Evolutionary conservation across 2,797 vertebrate genomes (phyloP), one percentile per base, ranked within the genome.

Genomic region (Alectoris magna): DNA sequence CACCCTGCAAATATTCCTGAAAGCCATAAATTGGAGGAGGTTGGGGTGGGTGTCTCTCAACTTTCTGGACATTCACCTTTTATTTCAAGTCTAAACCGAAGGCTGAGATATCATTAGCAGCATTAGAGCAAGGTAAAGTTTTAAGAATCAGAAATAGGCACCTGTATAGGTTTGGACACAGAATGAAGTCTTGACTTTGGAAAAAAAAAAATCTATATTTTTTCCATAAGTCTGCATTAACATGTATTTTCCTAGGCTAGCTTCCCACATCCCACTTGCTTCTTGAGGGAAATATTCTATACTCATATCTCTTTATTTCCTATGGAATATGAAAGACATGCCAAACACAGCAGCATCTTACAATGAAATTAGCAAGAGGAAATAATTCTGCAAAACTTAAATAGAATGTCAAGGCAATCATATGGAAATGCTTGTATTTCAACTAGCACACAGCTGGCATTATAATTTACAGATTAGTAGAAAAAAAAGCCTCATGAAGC

Each of bases 21-120:
- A 63, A 17, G 21, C 9, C 19, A 81, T 31, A 55, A 73, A 38
- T 31, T 41, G 36, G 27, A 14, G 6, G 19, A 36, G 7, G 9
- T 14, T 14, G 53, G 13, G 3, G 18, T 6, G 11, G 8, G 1
- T 1, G 5, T 8, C 8, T 34, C 5, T n/a, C 44, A 19, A 29
- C 31, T 68, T 83, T 75, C 62, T 72, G 11, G 64, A 19, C 26
- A 49, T 8, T 44, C 24, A 46, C 19, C 8, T 62, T 7, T 13
- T 68, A 71, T 74, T 84, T 36, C 17, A 55, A 53, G 49, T 43
- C 46, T 66, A 23, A 82, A 55, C 14, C 17, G 58, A 81, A 17
- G 6, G 21, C 3, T 78, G 64, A 39, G 17, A 18, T 56, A 66
- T 24, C 53, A 66, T 21, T 11, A 1, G 15, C 43, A 49, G 26